Percentiles rank a stretch among this genome's conserved stretches.
Conservation (phyloP, 2,888 invertebrate genomes). For the Halocaridina rubra region DNA sequence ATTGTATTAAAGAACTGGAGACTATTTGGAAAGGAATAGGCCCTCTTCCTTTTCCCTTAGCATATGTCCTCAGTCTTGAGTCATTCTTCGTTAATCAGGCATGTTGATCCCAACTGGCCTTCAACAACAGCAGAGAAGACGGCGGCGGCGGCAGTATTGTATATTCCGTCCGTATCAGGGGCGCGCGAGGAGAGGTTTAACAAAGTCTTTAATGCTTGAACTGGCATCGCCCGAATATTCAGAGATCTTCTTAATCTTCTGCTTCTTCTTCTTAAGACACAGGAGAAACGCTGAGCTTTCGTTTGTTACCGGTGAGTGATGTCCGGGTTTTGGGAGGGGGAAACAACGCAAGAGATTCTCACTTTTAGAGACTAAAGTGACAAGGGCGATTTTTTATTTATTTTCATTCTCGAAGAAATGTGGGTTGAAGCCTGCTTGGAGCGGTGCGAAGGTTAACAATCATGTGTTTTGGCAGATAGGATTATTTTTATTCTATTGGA, state of each 20-base stretch:
- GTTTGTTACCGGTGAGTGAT: background rate
- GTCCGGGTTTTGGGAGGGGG: background rate
- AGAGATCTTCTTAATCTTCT: too few relatives aligned
- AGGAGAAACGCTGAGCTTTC: background rate
- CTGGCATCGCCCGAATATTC: constrained; percentile 46
- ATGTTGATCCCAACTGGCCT: background rate
- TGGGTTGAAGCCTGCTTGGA: background rate
- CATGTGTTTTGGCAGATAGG: constrained; percentile 32
- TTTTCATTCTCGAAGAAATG: background rate
- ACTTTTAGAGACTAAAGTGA: background rate
- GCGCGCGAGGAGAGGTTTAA: constrained; percentile 50
- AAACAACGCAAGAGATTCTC: background rate
- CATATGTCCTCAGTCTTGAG: too few relatives aligned
- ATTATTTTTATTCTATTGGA: constrained; percentile 34
- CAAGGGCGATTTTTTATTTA: background rate
- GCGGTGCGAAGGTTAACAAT: constrained; percentile 37
- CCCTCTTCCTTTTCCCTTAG: too few relatives aligned
- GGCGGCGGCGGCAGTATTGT: constrained; percentile 1
- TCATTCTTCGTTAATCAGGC: background rate
- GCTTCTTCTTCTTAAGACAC: too few relatives aligned
- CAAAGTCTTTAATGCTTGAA: constrained; percentile 47
- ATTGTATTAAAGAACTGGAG: too few relatives aligned
- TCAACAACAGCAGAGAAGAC: background rate
- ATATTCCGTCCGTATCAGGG: background rate
- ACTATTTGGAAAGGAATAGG: too few relatives aligned